A percentile compares a stretch with the other conserved stretches of the same genome.
These are phyloP conservation scores for Steatornis caripensis DNA, from an alignment of 2,113 vertebrate species.

Conservation along the genomic window DNA sequence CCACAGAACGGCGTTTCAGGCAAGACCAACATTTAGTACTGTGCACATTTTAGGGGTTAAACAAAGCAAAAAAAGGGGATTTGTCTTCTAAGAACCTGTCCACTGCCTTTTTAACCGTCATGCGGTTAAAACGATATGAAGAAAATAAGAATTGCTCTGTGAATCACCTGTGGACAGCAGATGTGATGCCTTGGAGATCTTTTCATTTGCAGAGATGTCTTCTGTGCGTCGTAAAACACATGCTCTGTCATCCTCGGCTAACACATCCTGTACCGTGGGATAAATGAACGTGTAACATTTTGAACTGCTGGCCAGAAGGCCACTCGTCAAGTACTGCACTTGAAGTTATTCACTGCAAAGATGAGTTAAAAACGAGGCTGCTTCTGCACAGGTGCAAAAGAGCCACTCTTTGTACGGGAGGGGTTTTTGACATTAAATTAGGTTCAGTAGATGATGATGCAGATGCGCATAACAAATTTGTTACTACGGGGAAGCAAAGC, in stretches of 20 bases:
- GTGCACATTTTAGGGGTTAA: neutral
- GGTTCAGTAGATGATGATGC: neutral
- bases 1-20: rapidly evolving
- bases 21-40: neutral
- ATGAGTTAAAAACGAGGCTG: neutral
- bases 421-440: neutral
- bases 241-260: neutral
- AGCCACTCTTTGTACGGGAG: neutral
- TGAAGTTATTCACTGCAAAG: neutral
- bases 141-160: neutral
- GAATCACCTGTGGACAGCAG: neutral
- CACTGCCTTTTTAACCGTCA: neutral
- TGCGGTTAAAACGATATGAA: neutral
- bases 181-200: neutral
- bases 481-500: neutral
- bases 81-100: neutral
- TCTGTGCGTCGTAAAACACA: rapidly evolving
- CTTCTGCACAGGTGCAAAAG: neutral
- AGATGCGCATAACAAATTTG: neutral
- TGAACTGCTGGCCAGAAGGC: neutral
- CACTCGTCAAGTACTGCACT: neutral
- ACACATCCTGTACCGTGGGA: neutral
- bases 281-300: neutral
- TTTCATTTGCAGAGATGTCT: neutral
- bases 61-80: neutral